Evolutionary conservation across 2,113 vertebrate species (phyloP), one percentile per base, ranked within the genome.

Genomic region (Catharus bicknelli): DNA sequence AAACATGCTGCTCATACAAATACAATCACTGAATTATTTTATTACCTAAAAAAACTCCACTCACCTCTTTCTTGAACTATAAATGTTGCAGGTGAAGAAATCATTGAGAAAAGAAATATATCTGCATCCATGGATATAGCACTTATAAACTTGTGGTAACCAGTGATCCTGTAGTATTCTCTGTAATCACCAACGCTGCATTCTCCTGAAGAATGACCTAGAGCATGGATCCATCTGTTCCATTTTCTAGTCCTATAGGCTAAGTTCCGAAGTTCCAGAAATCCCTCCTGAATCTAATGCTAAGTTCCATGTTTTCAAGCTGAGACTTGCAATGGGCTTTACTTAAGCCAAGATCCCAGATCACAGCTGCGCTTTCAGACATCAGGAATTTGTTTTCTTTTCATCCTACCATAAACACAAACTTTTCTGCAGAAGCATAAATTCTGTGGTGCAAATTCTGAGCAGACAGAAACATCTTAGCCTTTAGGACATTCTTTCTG

Each of bases 1-100:
- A 91, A 88, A 20, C 40, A 74, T 21, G 23, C 9, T 82, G 16
- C 11, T 81, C 51, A 79, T 86, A 77, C 30, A 73, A 86, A 93
- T 67, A 13, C 43, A 79, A 18, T 42, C 25, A 62, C 16, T 43
- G 20, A 69, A 90, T 79, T 75, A 30, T 59, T 74, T 72, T 62
- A 48, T 22, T 78, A 80, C 22, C 70, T 73, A 22, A 47, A 83
- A 85, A 83, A 45, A 3, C 12, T 12, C 2, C 43, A 57, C 7
- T 21, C 27, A 51, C 10, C 8, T 6, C 43, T n/a, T 47, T 73
- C 62, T 72, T 53, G 13, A 90, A 59, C 38, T 67, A 47, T 18
- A 83, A 62, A 55, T 62, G 4, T 30, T 79, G 5, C 54, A 62
- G 26, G 7, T 36, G 81, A 55, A 88, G 59, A 30, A 86, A 53